Evolutionary conservation across 2,888 invertebrate species (phyloP).

Genomic region (Euclidia mi): DNA sequence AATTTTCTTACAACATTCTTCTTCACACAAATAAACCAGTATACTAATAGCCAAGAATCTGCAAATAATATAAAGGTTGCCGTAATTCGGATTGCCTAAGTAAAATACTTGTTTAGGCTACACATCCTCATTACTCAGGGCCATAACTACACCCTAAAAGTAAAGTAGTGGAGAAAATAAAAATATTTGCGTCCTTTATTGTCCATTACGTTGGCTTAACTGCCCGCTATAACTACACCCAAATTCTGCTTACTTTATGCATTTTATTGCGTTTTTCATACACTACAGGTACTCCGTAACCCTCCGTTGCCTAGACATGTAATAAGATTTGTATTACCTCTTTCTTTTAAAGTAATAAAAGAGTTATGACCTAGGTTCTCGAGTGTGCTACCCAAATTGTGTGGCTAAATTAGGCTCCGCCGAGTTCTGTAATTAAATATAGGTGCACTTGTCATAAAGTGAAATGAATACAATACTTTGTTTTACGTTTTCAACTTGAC

Average conservation of each 20-base stretch:
- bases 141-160: slow-evolving; percentile 17
- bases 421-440: too few relatives aligned
- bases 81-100: slow-evolving; percentile 1
- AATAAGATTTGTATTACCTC: too few relatives aligned
- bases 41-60: slow-evolving; percentile 1
- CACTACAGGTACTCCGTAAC: background rate
- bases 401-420: too few relatives aligned
- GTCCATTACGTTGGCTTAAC: slow-evolving; percentile 21
- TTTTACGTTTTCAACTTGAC: too few relatives aligned
- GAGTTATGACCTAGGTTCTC: too few relatives aligned
- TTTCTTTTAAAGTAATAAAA: too few relatives aligned
- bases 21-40: background rate
- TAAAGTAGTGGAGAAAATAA: slow-evolving; percentile 17
- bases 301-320: background rate
- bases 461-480: too few relatives aligned
- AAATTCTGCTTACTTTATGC: slow-evolving; percentile 13
- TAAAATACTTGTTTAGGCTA: slow-evolving; percentile 10
- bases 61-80: slow-evolving; percentile 3
- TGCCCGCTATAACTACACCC: slow-evolving; percentile 11
- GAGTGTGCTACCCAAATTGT: too few relatives aligned
- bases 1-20: too few relatives aligned
- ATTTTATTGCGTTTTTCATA: slow-evolving; percentile 7
- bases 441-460: too few relatives aligned
- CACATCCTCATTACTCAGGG: slow-evolving; percentile 16
- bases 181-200: slow-evolving; percentile 25